Percentiles rank a stretch among this genome's conserved stretches.
Conservation (phyloP, 1,140 invertebrate genomes). For the Cheumatopsyche charites region DNA sequence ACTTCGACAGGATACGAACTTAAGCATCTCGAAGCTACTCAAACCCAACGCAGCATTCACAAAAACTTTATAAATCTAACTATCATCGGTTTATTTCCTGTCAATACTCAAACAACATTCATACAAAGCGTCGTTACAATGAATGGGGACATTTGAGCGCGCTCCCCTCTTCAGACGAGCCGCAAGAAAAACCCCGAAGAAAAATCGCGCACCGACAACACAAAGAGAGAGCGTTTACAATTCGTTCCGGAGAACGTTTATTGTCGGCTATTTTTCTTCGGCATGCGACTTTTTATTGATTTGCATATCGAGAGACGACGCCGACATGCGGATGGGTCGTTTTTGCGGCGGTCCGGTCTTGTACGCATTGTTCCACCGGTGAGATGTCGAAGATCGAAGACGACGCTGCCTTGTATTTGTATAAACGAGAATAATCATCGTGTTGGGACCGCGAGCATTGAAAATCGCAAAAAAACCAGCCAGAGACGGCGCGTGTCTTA, state of each 20-base stretch:
- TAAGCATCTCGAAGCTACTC: too few relatives aligned
- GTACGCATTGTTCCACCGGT: slow-evolving; percentile 8
- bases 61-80: too few relatives aligned
- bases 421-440: slow-evolving; percentile 45
- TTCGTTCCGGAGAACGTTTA: slow-evolving; percentile 21
- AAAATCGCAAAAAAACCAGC: not conserved
- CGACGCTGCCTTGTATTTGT: slow-evolving; percentile 35
- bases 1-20: too few relatives aligned
- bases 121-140: too few relatives aligned
- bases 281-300: slow-evolving; percentile 25
- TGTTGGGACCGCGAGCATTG: slow-evolving; percentile 18
- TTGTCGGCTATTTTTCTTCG: slow-evolving; percentile 23
- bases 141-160: too few relatives aligned
- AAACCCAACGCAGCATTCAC: too few relatives aligned
- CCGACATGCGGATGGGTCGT: slow-evolving; percentile 8
- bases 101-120: too few relatives aligned
- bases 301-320: slow-evolving; percentile 13
- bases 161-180: too few relatives aligned
- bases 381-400: slow-evolving; percentile 24
- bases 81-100: too few relatives aligned
- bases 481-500: slow-evolving; percentile 11
- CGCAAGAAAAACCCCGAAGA: too few relatives aligned
- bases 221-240: slow-evolving; percentile 12
- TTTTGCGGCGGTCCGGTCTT: not conserved
- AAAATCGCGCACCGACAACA: too few relatives aligned